Percentiles rank a stretch among this genome's conserved stretches.
Evolutionary conservation across 2,797 vertebrate species (phyloP).

Genomic region (Petrocephalus schoutedeni): DNA sequence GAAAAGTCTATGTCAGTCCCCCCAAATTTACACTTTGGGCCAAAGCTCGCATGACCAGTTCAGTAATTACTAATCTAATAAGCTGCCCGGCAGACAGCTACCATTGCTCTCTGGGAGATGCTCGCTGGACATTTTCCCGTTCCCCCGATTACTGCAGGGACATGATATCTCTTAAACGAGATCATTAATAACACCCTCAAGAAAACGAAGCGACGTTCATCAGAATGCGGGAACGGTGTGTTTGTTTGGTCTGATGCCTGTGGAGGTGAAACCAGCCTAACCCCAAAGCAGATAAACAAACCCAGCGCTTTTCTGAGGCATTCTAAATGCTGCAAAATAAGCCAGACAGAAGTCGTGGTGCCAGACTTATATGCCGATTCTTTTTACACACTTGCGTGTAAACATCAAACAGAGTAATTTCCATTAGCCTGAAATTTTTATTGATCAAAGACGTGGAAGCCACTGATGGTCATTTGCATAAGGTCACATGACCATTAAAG

Average conservation of each 20-base stretch:
- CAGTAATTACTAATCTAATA: slow-evolving; percentile 2
- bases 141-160: neutral
- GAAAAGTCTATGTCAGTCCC: neutral
- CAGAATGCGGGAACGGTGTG: neutral
- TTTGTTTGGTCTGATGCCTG: neutral
- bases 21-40: slow-evolving; percentile 1
- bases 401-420: neutral
- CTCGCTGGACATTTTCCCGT: neutral
- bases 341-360: neutral
- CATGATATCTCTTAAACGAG: neutral
- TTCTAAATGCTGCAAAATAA: neutral
- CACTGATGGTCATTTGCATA: neutral
- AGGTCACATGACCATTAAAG: neutral
- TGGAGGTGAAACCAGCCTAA: neutral
- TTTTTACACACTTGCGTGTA: neutral
- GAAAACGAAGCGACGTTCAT: neutral
- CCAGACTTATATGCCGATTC: neutral
- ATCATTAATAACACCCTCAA: neutral
- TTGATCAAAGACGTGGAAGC: neutral
- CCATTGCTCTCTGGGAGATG: neutral
- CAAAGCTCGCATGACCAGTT: neutral
- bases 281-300: neutral
- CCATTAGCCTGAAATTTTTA: neutral
- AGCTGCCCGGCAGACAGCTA: neutral
- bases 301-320: neutral